Conservation (phyloP, 2,888 invertebrate genomes). For the Carterocephalus palaemon region DNA sequence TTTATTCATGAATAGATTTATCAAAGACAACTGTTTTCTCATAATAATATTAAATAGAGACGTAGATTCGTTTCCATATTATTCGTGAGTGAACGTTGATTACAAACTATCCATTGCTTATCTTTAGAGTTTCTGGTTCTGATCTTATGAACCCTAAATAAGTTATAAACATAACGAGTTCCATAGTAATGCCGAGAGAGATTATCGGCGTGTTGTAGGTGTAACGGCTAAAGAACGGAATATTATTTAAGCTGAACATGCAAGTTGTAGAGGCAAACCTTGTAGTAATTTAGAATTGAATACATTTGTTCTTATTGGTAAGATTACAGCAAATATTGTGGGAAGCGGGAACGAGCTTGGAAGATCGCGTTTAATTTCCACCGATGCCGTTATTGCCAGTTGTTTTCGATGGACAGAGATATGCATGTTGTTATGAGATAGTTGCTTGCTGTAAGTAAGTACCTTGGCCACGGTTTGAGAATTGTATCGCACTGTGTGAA, state of each 20-base stretch:
- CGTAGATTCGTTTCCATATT: too few relatives aligned
- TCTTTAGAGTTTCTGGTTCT: too few relatives aligned
- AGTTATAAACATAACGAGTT: conserved; percentile 7
- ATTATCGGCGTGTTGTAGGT: conserved; percentile 20
- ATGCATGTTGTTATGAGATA: conserved; percentile 14
- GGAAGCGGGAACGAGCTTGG: conserved; percentile 18
- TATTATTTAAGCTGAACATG: conserved; percentile 20
- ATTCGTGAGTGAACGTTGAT: too few relatives aligned
- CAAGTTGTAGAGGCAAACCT: conserved; percentile 15
- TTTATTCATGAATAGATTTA: too few relatives aligned
- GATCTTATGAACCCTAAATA: too few relatives aligned
- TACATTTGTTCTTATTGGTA: conserved; percentile 12
- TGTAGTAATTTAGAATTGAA: conserved; percentile 24
- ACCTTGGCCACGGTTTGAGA: too few relatives aligned
- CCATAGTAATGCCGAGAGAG: conserved; percentile 3
- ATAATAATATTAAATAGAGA: too few relatives aligned
- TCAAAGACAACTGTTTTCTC: too few relatives aligned
- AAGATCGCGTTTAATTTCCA: conserved; percentile 15
- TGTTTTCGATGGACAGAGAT: conserved; percentile 9
- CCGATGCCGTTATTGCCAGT: conserved; percentile 11
- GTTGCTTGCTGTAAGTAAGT: too few relatives aligned
- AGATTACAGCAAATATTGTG: conserved; percentile 17
- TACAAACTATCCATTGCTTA: too few relatives aligned
- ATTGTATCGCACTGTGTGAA: too few relatives aligned
- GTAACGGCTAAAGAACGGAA: conserved; percentile 17